A percentile compares a stretch with the other conserved stretches of the same genome.
Conservation (phyloP, 2,113 vertebrate genomes). For the Chroicocephalus ridibundus region DNA sequence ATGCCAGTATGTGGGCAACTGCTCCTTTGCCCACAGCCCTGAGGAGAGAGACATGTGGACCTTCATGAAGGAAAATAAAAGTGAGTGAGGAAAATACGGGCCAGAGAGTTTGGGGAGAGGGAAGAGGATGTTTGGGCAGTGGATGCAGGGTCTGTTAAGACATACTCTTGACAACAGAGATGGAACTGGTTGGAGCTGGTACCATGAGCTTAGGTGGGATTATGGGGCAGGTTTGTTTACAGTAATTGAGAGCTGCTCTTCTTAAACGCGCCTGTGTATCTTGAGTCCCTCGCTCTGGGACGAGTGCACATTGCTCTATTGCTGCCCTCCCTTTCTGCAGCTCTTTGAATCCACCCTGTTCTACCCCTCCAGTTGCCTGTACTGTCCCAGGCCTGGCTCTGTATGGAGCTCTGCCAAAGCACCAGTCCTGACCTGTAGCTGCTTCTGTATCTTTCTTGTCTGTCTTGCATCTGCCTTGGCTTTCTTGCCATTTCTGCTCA, state of each 20-base stretch:
- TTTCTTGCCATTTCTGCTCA: not conserved
- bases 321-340: not conserved
- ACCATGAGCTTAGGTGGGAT: not conserved
- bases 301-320: not conserved
- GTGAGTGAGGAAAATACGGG: slow-evolving; percentile 74
- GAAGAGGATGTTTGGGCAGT: not conserved
- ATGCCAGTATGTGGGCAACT: slow-evolving; percentile 89
- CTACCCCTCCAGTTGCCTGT: not conserved
- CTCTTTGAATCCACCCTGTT: not conserved
- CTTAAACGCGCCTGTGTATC: not conserved
- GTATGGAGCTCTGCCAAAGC: not conserved
- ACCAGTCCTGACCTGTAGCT: slow-evolving; percentile 2
- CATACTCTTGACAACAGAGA: not conserved
- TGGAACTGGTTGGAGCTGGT: not conserved
- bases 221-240: not conserved
- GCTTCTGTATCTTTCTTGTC: not conserved
- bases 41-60: slow-evolving; percentile 97
- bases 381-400: not conserved
- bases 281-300: not conserved
- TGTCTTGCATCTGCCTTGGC: not conserved
- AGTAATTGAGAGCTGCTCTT: not conserved
- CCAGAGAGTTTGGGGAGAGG: not conserved
- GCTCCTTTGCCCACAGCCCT: slow-evolving; percentile 91
- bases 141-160: not conserved
- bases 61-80: slow-evolving; percentile 95